Evolutionary conservation across 2,797 vertebrate species (phyloP).

Genomic region (Lagodon rhomboides): DNA sequence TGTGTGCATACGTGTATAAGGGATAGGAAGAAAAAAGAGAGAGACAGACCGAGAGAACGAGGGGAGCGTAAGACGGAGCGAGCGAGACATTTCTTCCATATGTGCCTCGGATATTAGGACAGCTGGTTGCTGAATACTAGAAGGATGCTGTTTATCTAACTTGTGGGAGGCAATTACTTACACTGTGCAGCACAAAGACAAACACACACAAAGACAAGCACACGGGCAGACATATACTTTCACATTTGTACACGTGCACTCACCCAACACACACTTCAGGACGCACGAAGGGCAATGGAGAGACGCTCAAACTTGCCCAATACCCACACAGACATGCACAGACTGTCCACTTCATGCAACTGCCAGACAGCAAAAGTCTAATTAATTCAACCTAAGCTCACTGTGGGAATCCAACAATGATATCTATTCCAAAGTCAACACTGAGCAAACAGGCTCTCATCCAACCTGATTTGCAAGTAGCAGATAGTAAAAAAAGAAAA

Average conservation of each 20-base stretch:
- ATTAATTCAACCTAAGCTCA: slow-evolving; percentile 62
- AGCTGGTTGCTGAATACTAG: slow-evolving; percentile 75
- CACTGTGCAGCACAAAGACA: slow-evolving; percentile 56
- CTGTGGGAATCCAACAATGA: slow-evolving; percentile 56
- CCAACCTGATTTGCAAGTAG: slow-evolving; percentile 33
- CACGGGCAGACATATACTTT: slow-evolving; percentile 17
- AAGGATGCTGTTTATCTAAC: slow-evolving; percentile 73
- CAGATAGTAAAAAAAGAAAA: slow-evolving; percentile 14
- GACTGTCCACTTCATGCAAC: slow-evolving; percentile 20
- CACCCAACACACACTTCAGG: slow-evolving; percentile 5
- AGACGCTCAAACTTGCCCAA: slow-evolving; percentile 28
- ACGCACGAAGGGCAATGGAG: slow-evolving; percentile 2
- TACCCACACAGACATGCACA: slow-evolving; percentile 17
- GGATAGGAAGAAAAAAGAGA: slow-evolving; percentile 4
- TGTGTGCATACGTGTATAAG: background rate
- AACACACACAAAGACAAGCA: slow-evolving; percentile 34
- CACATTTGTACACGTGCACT: slow-evolving; percentile 17
- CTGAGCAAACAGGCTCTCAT: slow-evolving; percentile 30
- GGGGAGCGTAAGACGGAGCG: slow-evolving; percentile 3
- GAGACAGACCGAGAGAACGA: background rate
- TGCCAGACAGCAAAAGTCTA: slow-evolving; percentile 42
- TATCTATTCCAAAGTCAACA: slow-evolving; percentile 54
- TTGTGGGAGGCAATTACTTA: slow-evolving; percentile 76
- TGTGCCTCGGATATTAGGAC: slow-evolving; percentile 60
- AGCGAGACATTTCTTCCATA: slow-evolving; percentile 42